These are phyloP conservation scores for Abrostola tripartita DNA, from an alignment of 2,888 invertebrate species.

Conservation along the genomic window DNA sequence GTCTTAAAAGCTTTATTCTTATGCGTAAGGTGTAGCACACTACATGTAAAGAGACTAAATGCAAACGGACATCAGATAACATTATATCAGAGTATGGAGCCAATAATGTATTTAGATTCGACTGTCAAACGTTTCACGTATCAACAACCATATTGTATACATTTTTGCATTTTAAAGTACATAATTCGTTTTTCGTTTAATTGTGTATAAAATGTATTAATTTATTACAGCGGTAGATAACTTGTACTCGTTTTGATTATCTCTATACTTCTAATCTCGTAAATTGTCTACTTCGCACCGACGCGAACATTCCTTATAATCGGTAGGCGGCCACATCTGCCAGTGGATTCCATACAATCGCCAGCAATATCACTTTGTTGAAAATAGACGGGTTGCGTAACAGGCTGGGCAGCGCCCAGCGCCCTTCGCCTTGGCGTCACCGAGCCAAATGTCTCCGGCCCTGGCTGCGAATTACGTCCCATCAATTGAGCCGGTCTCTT, in stretches of 20 bases:
- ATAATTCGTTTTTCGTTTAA: too few relatives aligned
- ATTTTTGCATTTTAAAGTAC: too few relatives aligned
- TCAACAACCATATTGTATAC: too few relatives aligned
- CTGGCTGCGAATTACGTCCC: slow-evolving; percentile 41
- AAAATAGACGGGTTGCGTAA: slow-evolving; percentile 57
- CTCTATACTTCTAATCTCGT: slow-evolving; percentile 19
- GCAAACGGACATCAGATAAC: too few relatives aligned
- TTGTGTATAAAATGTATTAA: neutral
- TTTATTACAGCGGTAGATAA: neutral
- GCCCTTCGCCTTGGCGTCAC: slow-evolving; percentile 69
- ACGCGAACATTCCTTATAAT: slow-evolving; percentile 42
- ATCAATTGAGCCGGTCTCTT: slow-evolving; percentile 42
- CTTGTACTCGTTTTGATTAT: neutral
- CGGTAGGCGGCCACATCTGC: slow-evolving; percentile 50
- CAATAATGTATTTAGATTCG: too few relatives aligned
- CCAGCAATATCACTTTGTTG: slow-evolving; percentile 49
- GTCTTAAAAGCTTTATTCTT: too few relatives aligned
- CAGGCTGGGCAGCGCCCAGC: slow-evolving; percentile 57
- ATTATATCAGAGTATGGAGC: too few relatives aligned
- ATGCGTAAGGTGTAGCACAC: too few relatives aligned
- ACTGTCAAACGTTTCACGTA: too few relatives aligned
- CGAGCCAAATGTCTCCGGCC: slow-evolving; percentile 68
- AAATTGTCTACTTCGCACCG: slow-evolving; percentile 40
- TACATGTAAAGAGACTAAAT: too few relatives aligned
- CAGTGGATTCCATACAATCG: slow-evolving; percentile 50